These are phyloP conservation scores for Echeneis naucrates DNA, from an alignment of 2,797 vertebrate species.

Conservation along the genomic window DNA sequence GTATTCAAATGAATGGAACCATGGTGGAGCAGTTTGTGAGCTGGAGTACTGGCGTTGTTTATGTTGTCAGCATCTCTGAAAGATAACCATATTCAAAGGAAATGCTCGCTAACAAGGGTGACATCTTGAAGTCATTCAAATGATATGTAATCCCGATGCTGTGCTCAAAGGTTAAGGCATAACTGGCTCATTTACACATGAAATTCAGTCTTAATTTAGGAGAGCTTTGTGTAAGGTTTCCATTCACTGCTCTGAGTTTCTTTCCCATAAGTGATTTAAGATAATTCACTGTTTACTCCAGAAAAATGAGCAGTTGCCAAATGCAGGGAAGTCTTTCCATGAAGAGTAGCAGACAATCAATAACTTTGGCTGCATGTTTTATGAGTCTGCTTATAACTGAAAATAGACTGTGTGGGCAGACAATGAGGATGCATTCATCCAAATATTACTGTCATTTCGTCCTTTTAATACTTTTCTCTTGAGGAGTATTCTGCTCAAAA, in stretches of 20 bases:
- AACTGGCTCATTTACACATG: slow-evolving; percentile 7
- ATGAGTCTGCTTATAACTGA: neutral
- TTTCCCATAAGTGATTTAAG: slow-evolving; percentile 18
- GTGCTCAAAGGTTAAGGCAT: neutral
- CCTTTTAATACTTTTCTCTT: slow-evolving; percentile 31
- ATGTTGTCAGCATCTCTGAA: slow-evolving; percentile 10
- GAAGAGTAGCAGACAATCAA: slow-evolving; percentile 6
- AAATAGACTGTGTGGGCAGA: slow-evolving; percentile 11
- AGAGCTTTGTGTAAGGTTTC: slow-evolving; percentile 34
- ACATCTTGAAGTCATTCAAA: slow-evolving; percentile 7
- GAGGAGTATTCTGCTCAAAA: slow-evolving; percentile 20
- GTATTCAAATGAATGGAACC: neutral
- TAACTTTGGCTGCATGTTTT: slow-evolving; percentile 1
- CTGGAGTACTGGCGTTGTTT: neutral
- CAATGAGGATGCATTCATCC: neutral
- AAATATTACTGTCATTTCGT: slow-evolving; percentile 10
- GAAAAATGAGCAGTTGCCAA: slow-evolving; percentile 21
- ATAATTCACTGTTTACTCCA: slow-evolving; percentile 30
- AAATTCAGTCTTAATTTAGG: slow-evolving; percentile 1
- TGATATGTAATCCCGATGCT: neutral
- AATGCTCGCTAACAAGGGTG: neutral
- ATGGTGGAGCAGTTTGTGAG: neutral
- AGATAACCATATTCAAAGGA: neutral
- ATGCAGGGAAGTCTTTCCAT: slow-evolving; percentile 25
- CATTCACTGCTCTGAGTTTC: slow-evolving; percentile 28